A percentile compares a stretch with the other conserved stretches of the same genome.
Conservation (phyloP, 2,797 vertebrate genomes). For the Eidolon dupreanum region DNA sequence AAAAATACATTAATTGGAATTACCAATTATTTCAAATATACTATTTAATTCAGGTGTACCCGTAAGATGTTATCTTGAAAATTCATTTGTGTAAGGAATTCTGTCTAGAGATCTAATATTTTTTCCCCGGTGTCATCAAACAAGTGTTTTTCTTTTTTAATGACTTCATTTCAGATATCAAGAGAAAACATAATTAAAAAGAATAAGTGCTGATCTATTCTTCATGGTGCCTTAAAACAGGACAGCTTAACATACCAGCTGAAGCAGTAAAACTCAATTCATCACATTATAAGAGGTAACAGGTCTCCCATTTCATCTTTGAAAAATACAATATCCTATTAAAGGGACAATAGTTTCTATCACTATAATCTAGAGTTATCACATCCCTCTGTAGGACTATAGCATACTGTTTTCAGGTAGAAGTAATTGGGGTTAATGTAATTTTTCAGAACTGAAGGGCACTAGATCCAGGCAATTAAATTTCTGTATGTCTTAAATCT, state of each 20-base stretch:
- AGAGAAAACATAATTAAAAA: background rate
- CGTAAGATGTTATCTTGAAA: background rate
- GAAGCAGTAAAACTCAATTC: background rate
- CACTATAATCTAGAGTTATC: background rate
- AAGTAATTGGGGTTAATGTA: background rate
- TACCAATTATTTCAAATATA: background rate
- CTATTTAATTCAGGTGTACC: background rate
- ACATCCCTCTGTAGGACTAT: background rate
- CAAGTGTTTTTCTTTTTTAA: background rate
- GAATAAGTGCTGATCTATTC: background rate
- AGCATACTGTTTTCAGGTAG: background rate
- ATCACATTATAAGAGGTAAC: background rate
- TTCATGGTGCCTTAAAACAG: background rate
- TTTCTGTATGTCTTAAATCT: background rate
- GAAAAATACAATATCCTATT: background rate
- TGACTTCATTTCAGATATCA: background rate
- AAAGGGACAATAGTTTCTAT: background rate
- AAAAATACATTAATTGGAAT: conserved; percentile 1
- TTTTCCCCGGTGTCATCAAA: background rate
- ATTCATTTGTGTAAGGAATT: background rate
- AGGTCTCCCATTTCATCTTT: background rate
- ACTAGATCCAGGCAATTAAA: background rate
- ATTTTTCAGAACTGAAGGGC: background rate
- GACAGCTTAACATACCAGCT: background rate
- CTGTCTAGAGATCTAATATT: background rate